Evolutionary conservation across 2,888 invertebrate genomes (phyloP).

Genomic region (Busseola fusca): DNA sequence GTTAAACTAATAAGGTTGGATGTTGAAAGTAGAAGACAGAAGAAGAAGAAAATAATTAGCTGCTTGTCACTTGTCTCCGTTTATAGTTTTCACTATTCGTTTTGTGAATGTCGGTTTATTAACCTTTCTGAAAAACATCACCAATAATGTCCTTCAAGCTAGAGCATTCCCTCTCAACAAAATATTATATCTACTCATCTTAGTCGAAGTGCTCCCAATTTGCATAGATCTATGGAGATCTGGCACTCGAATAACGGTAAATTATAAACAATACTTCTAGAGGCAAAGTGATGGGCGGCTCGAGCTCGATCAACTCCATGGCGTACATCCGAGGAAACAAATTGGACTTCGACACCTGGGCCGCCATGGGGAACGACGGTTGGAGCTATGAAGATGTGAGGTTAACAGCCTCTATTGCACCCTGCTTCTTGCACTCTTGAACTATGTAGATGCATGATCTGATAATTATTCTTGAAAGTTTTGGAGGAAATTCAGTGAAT

Average conservation of each 20-base stretch:
- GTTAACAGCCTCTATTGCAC: conserved; percentile 13
- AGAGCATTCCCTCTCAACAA: neutral
- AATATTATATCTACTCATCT: neutral
- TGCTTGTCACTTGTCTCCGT: no score
- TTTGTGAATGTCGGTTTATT: no score
- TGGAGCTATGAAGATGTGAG: conserved; percentile 90
- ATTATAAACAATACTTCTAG: conserved; percentile 66
- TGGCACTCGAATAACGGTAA: neutral
- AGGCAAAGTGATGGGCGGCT: conserved; percentile 91
- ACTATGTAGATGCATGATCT: neutral
- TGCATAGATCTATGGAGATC: neutral
- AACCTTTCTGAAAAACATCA: no score
- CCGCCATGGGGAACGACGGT: conserved; percentile 88
- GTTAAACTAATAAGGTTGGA: no score
- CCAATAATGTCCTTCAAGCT: no score
- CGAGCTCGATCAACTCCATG: conserved; percentile 90
- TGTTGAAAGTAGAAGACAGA: no score
- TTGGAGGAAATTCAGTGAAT: neutral
- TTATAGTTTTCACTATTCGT: no score
- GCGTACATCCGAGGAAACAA: conserved; percentile 89
- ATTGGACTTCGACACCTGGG: conserved; percentile 91
- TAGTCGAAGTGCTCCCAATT: neutral
- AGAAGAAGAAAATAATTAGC: no score
- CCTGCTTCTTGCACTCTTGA: conserved; percentile 6
- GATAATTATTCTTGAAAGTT: neutral